Conservation (phyloP, 2,888 invertebrate species). For the Endotricha flammealis region DNA sequence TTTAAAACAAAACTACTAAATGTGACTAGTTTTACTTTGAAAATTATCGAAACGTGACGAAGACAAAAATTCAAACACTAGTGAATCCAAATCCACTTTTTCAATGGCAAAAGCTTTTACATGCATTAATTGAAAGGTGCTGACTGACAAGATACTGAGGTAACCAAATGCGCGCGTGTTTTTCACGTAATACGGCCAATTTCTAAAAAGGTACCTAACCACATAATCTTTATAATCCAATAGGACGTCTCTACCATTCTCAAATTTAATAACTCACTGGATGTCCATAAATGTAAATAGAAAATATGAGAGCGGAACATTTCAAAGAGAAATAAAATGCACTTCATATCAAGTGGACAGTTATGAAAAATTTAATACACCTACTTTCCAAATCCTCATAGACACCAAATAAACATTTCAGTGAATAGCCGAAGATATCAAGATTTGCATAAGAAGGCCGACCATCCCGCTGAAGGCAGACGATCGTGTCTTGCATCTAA, state of each 20-base stretch:
- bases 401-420: constrained; percentile 65
- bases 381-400: constrained; percentile 54
- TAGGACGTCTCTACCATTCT: constrained; percentile 5
- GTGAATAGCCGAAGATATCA: constrained; percentile 63
- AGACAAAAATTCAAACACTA: constrained; percentile 3
- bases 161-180: constrained; percentile 64
- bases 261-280: not conserved
- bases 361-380: constrained; percentile 71
- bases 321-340: constrained; percentile 31
- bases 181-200: constrained; percentile 59
- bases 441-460: constrained; percentile 68
- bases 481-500: constrained; percentile 74
- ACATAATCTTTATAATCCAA: constrained; percentile 26
- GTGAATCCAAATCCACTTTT: constrained; percentile 32
- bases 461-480: constrained; percentile 49
- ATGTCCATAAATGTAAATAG: not conserved
- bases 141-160: constrained; percentile 55
- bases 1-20: too few species aligned
- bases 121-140: constrained; percentile 54
- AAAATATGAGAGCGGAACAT: not conserved
- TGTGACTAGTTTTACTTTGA: too few species aligned
- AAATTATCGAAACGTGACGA: not conserved
- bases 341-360: constrained; percentile 49
- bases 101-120: constrained; percentile 37
- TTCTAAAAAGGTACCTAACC: constrained; percentile 34